Conservation (phyloP, 1,140 invertebrate species). For the Frieseomelitta varia region DNA sequence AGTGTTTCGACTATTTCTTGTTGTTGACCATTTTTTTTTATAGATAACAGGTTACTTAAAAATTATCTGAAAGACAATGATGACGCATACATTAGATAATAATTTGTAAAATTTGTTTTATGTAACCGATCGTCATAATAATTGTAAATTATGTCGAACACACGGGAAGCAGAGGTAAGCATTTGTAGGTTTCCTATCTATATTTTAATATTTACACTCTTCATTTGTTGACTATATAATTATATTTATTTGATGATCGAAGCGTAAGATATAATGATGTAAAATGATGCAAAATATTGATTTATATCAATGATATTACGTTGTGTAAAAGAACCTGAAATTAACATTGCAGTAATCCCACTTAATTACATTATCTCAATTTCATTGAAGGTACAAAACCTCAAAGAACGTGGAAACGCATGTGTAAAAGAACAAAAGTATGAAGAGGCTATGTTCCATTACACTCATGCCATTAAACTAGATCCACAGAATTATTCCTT, state of each 20-base stretch:
- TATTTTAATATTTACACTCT: constrained; percentile 4
- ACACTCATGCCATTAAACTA: constrained; percentile 90
- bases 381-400: constrained; percentile 79
- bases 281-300: background rate
- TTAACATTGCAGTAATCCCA: background rate
- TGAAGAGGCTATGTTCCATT: constrained; percentile 90
- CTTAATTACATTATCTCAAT: constrained; percentile 24
- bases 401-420: constrained; percentile 90
- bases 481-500: constrained; percentile 88
- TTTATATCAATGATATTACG: background rate
- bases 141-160: constrained; percentile 66
- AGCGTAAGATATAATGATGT: too few relatives aligned
- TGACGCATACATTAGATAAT: constrained; percentile 9
- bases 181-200: background rate
- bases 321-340: background rate
- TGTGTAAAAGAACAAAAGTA: constrained; percentile 88
- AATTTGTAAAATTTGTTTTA: constrained; percentile 14
- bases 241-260: background rate
- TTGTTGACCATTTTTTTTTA: constrained; percentile 43
- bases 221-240: background rate
- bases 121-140: constrained; percentile 13
- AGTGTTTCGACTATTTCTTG: constrained; percentile 65
- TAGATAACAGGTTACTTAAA: constrained; percentile 12
- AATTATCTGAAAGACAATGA: constrained; percentile 14
- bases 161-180: constrained; percentile 65